Evolutionary conservation across 2,113 vertebrate genomes (phyloP), one percentile per base, ranked within the genome.

Genomic region (Nettapus auritus): DNA sequence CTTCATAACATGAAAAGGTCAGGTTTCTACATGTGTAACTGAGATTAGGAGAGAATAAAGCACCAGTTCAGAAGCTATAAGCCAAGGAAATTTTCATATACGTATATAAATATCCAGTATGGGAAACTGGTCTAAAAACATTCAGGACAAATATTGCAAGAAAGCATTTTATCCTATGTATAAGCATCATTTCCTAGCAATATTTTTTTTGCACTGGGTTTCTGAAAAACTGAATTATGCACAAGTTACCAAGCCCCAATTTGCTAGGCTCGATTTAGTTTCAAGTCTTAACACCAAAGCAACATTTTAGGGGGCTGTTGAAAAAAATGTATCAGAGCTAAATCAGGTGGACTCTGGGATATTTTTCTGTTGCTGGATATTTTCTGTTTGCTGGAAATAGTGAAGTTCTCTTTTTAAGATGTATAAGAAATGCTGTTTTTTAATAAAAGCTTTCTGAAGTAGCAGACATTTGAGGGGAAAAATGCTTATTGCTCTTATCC

Each of bases 241-340:
- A 19, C 14, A 56, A 22, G 20, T 7, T 40, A 26, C 1, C 1
- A 2, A 1, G 18, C 23, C 11, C 2, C 64, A 73, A 38, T 2
- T 46, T 69, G 23, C 36, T 59, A 63, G 16, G 7, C 5, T 53
- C 80, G 14, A 63, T 59, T 74, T 42, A n/a, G 26, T 53, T 85
- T 90, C 34, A 34, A n/a, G 25, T 40, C 31, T 80, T 48, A 18
- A 52, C 3, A 9, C 7, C n/a, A 23, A 70, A 55, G 36, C 1
- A 57, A 4, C 21, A 53, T 85, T 67, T 48, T 34, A 17, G 17
- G 10, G 2, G 23, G 17, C 14, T 82, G 5, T 36, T 82, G n/a
- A 36, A 59, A 74, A 66, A 82, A 66, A 5, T 10, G 3, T 38
- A 23, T 21, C 29, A 42, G 21, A 60, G 38, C 63, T 66, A 66